A percentile compares a stretch with the other conserved stretches of the same genome.
These are phyloP conservation scores for Solea senegalensis DNA, from an alignment of 2,113 vertebrate species.

Conservation along the genomic window DNA sequence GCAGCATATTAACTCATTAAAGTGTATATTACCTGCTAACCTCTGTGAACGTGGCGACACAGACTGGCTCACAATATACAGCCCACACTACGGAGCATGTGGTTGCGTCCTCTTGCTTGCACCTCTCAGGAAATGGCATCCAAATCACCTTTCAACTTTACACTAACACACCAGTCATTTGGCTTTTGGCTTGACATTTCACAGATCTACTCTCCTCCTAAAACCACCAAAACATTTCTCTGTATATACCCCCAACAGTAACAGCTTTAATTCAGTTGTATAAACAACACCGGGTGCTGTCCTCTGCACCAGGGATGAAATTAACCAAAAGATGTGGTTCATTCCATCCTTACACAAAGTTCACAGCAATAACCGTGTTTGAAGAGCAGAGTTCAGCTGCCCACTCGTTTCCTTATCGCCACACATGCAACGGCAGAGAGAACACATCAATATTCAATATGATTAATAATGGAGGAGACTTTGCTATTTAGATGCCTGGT, in stretches of 20 bases:
- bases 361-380: constrained; percentile 10
- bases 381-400: background rate
- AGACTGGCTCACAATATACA: constrained; percentile 3
- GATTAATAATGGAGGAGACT: constrained; percentile 38
- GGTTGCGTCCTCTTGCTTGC: constrained; percentile 19
- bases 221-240: constrained; percentile 1
- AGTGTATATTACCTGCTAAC: constrained; percentile 9
- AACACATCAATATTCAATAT: constrained; percentile 38
- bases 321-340: background rate
- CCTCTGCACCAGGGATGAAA: background rate
- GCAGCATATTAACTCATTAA: background rate
- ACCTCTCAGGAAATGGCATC: constrained; percentile 52
- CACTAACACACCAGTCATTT: constrained; percentile 39
- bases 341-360: constrained; percentile 7
- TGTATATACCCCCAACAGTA: background rate
- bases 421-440: constrained; percentile 12
- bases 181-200: constrained; percentile 33
- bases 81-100: constrained; percentile 31
- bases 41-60: constrained; percentile 2
- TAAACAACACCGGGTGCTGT: background rate
- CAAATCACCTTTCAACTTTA: constrained; percentile 45
- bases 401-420: background rate
- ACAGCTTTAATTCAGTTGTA: constrained; percentile 3
- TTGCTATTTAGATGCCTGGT: constrained; percentile 7
- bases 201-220: constrained; percentile 26